Percentiles rank a stretch among this genome's conserved stretches.
Conservation (phyloP, 2,113 vertebrate species). For the Hyla sarda region DNA sequence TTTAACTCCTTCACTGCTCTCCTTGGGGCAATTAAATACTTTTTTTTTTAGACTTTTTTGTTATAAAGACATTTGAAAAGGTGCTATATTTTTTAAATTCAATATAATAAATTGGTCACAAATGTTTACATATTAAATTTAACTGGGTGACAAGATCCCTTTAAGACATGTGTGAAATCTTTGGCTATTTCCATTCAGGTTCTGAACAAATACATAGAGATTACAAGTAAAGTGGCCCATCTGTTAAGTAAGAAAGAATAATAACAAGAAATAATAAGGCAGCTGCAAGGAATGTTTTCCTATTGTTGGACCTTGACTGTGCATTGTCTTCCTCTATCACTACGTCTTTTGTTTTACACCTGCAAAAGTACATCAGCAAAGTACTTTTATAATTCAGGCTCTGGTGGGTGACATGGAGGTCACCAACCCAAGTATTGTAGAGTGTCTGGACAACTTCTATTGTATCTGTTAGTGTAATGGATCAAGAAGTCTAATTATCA, state of each 20-base stretch:
- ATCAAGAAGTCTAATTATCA: no score
- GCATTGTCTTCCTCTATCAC: background rate
- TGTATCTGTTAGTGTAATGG: background rate
- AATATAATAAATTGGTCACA: background rate
- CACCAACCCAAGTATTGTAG: background rate
- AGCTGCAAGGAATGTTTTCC: background rate
- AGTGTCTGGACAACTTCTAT: background rate
- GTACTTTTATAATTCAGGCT: background rate
- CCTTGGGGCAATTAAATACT: no score
- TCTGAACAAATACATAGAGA: background rate
- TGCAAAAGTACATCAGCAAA: slow-evolving; percentile 12
- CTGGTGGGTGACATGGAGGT: background rate
- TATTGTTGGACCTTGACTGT: background rate
- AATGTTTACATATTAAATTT: background rate
- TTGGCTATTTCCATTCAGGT: background rate
- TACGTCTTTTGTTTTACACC: slow-evolving; percentile 28
- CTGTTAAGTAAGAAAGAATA: background rate
- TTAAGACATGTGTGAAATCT: background rate
- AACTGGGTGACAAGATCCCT: background rate
- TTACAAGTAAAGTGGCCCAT: slow-evolving; percentile 1
- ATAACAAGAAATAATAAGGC: background rate
- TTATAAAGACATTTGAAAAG: no score
- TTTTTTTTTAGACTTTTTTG: no score
- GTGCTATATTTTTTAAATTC: background rate
- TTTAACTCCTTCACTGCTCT: no score